These are phyloP conservation scores for Danio albolineatus DNA, from an alignment of 2,797 vertebrate genomes.

Conservation along the genomic window DNA sequence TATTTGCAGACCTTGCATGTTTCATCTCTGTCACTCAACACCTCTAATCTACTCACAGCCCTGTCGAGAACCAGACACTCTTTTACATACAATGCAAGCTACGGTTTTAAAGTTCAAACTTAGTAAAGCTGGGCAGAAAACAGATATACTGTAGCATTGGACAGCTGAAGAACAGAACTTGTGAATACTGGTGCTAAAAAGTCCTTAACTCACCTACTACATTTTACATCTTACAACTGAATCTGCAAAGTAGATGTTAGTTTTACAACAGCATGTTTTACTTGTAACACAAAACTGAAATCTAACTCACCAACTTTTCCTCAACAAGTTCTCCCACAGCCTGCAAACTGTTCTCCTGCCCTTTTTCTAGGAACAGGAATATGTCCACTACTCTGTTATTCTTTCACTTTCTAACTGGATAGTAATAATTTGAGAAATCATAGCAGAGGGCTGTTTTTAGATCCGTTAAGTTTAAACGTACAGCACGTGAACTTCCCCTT, in stretches of 20 bases:
- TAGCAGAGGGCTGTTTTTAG: conserved; percentile 5
- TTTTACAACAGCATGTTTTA: conserved; percentile 1
- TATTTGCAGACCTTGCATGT: conserved; percentile 31
- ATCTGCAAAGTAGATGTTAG: background rate
- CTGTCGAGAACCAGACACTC: background rate
- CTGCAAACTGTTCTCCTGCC: conserved; percentile 15
- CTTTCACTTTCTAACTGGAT: conserved; percentile 12
- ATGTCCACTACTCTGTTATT: conserved; percentile 30
- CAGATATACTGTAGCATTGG: background rate
- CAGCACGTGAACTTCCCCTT: conserved; percentile 45
- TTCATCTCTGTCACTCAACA: conserved; percentile 33
- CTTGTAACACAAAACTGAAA: conserved; percentile 9
- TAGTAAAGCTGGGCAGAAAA: background rate
- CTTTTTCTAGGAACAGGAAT: conserved; percentile 42
- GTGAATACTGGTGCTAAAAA: background rate
- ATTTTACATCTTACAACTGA: background rate
- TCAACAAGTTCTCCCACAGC: conserved; percentile 31
- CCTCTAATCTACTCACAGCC: background rate
- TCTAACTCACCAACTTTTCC: conserved; percentile 50
- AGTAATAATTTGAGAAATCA: conserved; percentile 1
- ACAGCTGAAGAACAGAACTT: background rate
- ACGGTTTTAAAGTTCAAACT: background rate
- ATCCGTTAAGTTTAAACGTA: conserved; percentile 29
- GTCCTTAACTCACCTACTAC: background rate
- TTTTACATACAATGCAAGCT: background rate